Conservation (phyloP, 2,797 vertebrate species). For the Prionace glauca region DNA sequence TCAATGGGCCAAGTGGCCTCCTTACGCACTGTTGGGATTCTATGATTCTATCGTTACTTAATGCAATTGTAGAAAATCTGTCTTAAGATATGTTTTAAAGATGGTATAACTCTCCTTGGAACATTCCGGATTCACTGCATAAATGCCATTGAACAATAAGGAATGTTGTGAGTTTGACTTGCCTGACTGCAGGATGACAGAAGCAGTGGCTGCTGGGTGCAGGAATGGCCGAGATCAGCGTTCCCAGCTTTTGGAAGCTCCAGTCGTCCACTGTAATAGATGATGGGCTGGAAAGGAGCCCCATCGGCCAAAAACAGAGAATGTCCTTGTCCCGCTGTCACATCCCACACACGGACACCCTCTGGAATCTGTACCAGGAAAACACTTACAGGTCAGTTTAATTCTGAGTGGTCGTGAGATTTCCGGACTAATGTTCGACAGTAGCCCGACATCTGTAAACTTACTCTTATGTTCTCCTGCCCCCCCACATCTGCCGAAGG, state of each 20-base stretch:
- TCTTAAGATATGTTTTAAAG: background rate
- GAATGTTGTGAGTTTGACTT: slow-evolving; percentile 45
- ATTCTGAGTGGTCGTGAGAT: background rate
- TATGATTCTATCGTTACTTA: background rate
- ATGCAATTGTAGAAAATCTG: background rate
- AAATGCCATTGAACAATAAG: background rate
- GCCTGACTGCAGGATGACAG: slow-evolving; percentile 82
- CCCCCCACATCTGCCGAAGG: background rate
- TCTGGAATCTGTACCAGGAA: slow-evolving; percentile 65
- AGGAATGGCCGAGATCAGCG: slow-evolving; percentile 54
- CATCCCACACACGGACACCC: slow-evolving; percentile 75
- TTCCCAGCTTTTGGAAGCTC: slow-evolving; percentile 51
- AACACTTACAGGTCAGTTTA: background rate
- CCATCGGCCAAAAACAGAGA: slow-evolving; percentile 83
- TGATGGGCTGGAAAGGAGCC: slow-evolving; percentile 82
- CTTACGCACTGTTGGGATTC: too few relatives aligned
- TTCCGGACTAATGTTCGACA: background rate
- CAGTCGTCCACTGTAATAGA: slow-evolving; percentile 85
- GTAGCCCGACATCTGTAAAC: background rate
- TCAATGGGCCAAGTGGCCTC: too few relatives aligned
- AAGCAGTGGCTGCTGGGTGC: slow-evolving; percentile 68
- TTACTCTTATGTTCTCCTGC: background rate
- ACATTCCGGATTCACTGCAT: background rate
- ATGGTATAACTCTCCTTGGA: background rate
- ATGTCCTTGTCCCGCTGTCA: slow-evolving; percentile 76